A percentile compares a stretch with the other conserved stretches of the same genome.
phyloP scores from a whole-genome alignment of 2,888 invertebrate species.

The Drosophila tanythrix region DNA sequence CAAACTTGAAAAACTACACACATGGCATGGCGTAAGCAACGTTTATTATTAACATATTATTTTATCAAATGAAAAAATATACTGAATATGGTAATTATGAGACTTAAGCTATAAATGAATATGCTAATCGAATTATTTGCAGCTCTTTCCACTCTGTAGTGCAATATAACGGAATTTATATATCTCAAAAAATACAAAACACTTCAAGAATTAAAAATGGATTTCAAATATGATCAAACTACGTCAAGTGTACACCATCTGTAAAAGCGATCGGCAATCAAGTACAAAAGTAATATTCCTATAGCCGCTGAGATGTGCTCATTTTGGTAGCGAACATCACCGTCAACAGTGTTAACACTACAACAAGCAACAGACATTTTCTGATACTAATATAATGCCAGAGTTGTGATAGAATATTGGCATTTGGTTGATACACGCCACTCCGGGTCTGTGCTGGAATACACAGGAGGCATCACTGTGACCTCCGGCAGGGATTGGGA shows the following conservation, averaged over 20 bases:
- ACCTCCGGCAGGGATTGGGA: constrained; percentile 45
- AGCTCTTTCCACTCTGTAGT: constrained; percentile 57
- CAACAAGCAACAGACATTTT: background rate
- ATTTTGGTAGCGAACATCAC: background rate
- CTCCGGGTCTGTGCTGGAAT: background rate
- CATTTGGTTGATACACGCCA: background rate
- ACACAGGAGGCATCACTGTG: constrained; percentile 22
- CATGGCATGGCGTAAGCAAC: background rate
- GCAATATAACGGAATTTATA: constrained; percentile 31
- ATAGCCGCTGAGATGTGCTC: background rate
- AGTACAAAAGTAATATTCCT: background rate
- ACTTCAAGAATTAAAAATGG: background rate
- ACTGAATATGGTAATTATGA: background rate
- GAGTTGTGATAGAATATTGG: background rate
- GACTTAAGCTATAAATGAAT: background rate
- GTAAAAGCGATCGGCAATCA: background rate
- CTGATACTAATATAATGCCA: background rate
- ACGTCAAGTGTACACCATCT: background rate
- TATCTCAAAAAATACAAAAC: background rate
- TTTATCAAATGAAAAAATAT: background rate
- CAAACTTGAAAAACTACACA: constrained; percentile 3
- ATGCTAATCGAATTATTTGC: background rate
- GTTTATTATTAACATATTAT: constrained; percentile 1
- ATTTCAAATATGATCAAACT: background rate
- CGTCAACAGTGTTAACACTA: background rate